Evolutionary conservation across 2,888 invertebrate genomes (phyloP).

Genomic region (Pammene fasciana): DNA sequence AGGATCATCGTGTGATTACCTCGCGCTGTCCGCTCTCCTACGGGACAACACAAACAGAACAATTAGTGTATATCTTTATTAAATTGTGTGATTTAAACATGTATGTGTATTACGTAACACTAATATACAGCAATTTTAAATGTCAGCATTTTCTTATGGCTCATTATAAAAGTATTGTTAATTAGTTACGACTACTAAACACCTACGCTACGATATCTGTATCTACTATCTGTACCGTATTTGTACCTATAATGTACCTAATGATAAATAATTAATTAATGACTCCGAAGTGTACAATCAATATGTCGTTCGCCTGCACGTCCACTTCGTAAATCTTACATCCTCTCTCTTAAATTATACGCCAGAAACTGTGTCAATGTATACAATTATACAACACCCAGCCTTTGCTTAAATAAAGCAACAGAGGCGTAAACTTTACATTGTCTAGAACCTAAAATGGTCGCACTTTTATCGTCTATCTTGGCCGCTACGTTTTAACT

Average conservation of each 20-base stretch:
- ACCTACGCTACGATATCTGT: too few species aligned
- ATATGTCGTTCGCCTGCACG: too few species aligned
- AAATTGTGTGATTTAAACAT: constrained; percentile 2
- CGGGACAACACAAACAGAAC: constrained; percentile 80
- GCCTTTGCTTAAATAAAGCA: background rate
- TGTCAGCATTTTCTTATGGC: too few species aligned
- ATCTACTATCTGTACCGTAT: too few species aligned
- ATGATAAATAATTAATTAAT: too few species aligned
- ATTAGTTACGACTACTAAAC: too few species aligned
- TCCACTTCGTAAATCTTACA: background rate
- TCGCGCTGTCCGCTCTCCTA: constrained; percentile 89
- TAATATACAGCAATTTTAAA: too few species aligned
- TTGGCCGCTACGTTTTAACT: background rate
- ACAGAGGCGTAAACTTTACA: background rate
- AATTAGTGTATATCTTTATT: constrained; percentile 58
- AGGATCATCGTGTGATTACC: constrained; percentile 83
- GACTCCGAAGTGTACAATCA: too few species aligned
- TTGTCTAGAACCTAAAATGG: background rate
- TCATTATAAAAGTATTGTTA: too few species aligned
- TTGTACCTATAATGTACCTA: too few species aligned
- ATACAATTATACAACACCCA: background rate
- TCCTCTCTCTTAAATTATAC: background rate
- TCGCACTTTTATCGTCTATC: background rate
- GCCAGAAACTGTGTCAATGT: constrained; percentile 4
- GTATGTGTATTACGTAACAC: constrained; percentile 4